These are phyloP conservation scores for Anastatus disparis DNA, from an alignment of 1,140 invertebrate genomes.

Conservation along the genomic window DNA sequence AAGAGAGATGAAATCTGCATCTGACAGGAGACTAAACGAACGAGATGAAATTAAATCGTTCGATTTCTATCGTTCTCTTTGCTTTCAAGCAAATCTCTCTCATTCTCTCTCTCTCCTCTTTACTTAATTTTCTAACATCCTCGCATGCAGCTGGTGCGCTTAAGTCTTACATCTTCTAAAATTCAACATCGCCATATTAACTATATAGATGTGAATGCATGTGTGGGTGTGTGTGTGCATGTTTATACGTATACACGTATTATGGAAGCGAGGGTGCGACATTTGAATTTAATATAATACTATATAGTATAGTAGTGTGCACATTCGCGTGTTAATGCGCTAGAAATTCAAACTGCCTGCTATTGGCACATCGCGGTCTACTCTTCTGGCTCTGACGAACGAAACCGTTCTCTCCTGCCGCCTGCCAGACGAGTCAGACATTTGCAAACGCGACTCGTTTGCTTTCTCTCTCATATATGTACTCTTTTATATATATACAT, in stretches of 20 bases:
- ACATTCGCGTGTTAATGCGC: background rate
- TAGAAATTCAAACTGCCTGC: background rate
- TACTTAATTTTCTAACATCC: constrained; percentile 21
- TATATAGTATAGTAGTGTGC: too few relatives aligned
- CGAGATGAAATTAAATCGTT: constrained; percentile 26
- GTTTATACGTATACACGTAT: too few relatives aligned
- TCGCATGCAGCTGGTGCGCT: constrained; percentile 21
- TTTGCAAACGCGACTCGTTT: too few relatives aligned
- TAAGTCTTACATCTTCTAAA: constrained; percentile 34
- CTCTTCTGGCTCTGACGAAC: constrained; percentile 2
- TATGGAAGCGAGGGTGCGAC: too few relatives aligned
- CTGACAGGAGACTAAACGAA: constrained; percentile 23
- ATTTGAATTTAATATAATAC: too few relatives aligned
- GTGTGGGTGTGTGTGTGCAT: too few relatives aligned
- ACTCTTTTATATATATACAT: too few relatives aligned
- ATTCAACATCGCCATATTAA: too few relatives aligned
- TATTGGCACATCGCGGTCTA: constrained; percentile 28
- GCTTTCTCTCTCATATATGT: too few relatives aligned
- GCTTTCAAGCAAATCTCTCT: background rate
- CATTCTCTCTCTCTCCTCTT: background rate
- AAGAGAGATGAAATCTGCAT: constrained; percentile 15
- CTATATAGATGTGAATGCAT: too few relatives aligned
- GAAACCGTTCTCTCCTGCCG: too few relatives aligned
- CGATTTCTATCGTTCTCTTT: background rate
- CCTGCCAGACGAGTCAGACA: too few relatives aligned